phyloP scores from a whole-genome alignment of 2,797 vertebrate genomes.

The Gobio occitaniae region DNA sequence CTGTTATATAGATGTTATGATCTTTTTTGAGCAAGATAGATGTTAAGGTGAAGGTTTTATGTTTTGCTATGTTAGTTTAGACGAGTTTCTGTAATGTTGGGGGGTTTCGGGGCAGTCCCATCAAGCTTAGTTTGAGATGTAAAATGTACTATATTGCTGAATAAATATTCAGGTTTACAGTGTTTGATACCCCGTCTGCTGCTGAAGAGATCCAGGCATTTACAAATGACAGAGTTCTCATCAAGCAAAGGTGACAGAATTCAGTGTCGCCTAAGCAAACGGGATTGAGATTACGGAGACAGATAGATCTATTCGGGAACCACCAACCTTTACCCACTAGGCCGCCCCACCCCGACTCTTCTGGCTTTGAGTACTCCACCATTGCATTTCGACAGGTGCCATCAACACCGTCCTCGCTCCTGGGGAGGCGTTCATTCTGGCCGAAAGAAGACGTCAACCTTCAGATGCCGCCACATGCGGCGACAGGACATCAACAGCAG shows the following conservation, averaged over 20 bases:
- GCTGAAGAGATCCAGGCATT: not conserved
- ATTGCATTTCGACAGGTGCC: not conserved
- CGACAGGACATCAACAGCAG: slow-evolving; percentile 20
- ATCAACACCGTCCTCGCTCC: not conserved
- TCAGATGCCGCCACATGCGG: slow-evolving; percentile 1
- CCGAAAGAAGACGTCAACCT: slow-evolving; percentile 20
- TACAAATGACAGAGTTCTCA: not conserved
- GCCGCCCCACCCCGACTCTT: not conserved
- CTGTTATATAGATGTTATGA: too few species aligned
- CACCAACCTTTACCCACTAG: not conserved
- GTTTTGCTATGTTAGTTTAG: too few species aligned
- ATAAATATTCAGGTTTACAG: too few species aligned
- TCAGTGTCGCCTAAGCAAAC: not conserved
- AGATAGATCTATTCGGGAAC: not conserved
- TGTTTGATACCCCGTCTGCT: not conserved
- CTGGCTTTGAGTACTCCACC: not conserved
- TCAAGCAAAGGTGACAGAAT: not conserved
- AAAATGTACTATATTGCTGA: too few species aligned
- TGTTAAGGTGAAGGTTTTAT: too few species aligned
- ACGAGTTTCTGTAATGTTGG: too few species aligned
- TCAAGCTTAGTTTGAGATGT: too few species aligned
- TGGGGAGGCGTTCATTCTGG: slow-evolving; percentile 11
- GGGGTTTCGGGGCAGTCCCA: too few species aligned
- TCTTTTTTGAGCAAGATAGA: too few species aligned
- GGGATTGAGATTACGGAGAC: not conserved